Evolutionary conservation across 2,113 vertebrate genomes (phyloP).

Genomic region (Zosterops borbonicus): DNA sequence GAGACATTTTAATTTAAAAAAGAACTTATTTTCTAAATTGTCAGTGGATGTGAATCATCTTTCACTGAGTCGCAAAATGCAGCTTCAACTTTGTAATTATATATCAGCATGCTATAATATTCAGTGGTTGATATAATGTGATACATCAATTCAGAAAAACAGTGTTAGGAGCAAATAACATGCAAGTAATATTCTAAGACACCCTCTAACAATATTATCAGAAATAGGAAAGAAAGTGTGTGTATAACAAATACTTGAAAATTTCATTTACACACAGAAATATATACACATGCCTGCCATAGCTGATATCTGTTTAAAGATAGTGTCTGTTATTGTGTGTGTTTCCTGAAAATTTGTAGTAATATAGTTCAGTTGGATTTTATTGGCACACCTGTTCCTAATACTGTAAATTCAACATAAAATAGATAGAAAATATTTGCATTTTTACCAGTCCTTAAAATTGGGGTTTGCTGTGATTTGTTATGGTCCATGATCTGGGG

Average conservation of each 20-base stretch:
- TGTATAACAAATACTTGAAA: neutral
- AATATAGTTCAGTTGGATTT: neutral
- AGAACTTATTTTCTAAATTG: neutral
- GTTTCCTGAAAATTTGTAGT: neutral
- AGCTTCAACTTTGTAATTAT: neutral
- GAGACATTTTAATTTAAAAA: neutral
- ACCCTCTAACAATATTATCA: neutral
- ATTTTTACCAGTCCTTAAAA: neutral
- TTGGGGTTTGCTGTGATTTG: neutral
- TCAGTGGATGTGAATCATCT: neutral
- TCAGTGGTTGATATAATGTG: neutral
- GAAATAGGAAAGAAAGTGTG: neutral
- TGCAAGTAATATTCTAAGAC: neutral
- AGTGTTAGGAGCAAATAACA: neutral
- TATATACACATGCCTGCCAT: neutral
- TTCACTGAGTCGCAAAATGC: neutral
- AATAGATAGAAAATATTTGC: neutral
- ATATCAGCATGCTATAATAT: neutral
- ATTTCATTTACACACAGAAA: neutral
- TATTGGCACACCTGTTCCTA: neutral
- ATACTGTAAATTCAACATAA: neutral
- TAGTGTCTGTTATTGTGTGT: neutral
- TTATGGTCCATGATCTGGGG: neutral
- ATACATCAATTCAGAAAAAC: neutral
- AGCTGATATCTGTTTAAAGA: neutral